Percentiles rank a stretch among this genome's conserved stretches.
These are phyloP conservation scores for Chelon auratus DNA, from an alignment of 2,797 vertebrate species.

Conservation along the genomic window DNA sequence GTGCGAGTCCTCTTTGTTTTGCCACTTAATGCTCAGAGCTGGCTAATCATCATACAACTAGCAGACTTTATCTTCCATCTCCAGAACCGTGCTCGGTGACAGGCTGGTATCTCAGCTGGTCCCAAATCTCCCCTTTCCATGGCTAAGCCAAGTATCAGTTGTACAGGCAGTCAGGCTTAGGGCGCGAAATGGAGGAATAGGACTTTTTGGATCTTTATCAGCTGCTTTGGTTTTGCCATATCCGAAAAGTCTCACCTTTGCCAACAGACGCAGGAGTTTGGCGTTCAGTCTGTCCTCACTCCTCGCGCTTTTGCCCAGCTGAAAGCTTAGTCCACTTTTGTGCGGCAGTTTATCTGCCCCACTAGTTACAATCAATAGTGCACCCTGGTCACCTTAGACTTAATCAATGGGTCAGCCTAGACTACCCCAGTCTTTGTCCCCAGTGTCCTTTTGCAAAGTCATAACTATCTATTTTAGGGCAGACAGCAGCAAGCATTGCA, in stretches of 20 bases:
- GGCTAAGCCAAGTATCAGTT: slow-evolving; percentile 61
- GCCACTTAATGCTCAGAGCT: slow-evolving; percentile 70
- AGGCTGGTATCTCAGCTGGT: slow-evolving; percentile 61
- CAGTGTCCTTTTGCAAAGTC: slow-evolving; percentile 72
- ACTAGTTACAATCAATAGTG: slow-evolving; percentile 72
- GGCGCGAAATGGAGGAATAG: slow-evolving; percentile 39
- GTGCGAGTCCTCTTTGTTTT: slow-evolving; percentile 71
- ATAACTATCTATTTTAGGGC: slow-evolving; percentile 76
- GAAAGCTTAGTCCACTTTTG: slow-evolving; percentile 46
- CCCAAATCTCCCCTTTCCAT: slow-evolving; percentile 60
- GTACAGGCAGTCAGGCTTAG: slow-evolving; percentile 45
- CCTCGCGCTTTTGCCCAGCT: slow-evolving; percentile 20
- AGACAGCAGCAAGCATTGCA: slow-evolving; percentile 50
- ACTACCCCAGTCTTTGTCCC: slow-evolving; percentile 53
- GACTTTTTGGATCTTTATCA: slow-evolving; percentile 47
- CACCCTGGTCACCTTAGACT: slow-evolving; percentile 69
- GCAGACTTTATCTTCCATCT: slow-evolving; percentile 65
- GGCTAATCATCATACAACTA: slow-evolving; percentile 74
- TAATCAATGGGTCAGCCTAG: slow-evolving; percentile 76
- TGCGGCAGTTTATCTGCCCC: slow-evolving; percentile 43
- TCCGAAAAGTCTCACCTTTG: slow-evolving; percentile 33
- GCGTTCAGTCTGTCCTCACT: slow-evolving; percentile 13
- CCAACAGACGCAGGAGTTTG: slow-evolving; percentile 15
- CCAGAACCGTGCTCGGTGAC: slow-evolving; percentile 41
- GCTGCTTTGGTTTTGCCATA: slow-evolving; percentile 33